Conservation (phyloP, 2,113 vertebrate genomes). For the Pseudorasbora parva region DNA sequence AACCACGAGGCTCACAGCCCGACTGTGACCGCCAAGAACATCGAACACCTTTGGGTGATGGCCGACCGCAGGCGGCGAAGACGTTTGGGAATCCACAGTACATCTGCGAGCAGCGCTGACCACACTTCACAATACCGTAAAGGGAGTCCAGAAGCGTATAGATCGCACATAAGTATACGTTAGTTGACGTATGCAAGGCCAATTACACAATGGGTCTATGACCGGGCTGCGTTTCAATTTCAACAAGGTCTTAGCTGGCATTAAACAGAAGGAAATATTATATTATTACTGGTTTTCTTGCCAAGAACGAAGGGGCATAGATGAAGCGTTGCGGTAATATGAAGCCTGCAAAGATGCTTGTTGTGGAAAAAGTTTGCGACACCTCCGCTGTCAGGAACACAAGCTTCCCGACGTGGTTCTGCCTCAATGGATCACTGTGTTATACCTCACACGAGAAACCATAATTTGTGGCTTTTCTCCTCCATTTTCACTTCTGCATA, state of each 20-base stretch:
- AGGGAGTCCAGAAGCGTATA: conserved; percentile 37
- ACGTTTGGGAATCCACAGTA: conserved; percentile 48
- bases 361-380: neutral
- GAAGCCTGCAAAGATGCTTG: neutral
- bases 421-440: conserved; percentile 31
- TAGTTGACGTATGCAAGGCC: neutral
- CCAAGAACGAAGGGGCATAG: conserved; percentile 60
- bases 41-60: conserved; percentile 72
- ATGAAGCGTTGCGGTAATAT: conserved; percentile 47
- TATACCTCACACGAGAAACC: conserved; percentile 50
- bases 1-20: conserved; percentile 64
- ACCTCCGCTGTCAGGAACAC: conserved; percentile 25
- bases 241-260: conserved; percentile 49
- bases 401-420: neutral
- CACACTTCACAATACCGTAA: conserved; percentile 55
- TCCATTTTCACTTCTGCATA: conserved; percentile 51
- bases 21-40: conserved; percentile 67
- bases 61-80: conserved; percentile 66
- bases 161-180: conserved; percentile 36
- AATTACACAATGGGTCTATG: conserved; percentile 43
- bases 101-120: conserved; percentile 45
- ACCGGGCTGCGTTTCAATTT: conserved; percentile 42
- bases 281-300: conserved; percentile 59
- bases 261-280: conserved; percentile 47
- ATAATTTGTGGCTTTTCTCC: conserved; percentile 47